Evolutionary conservation across 2,888 invertebrate species (phyloP).

Genomic region (Nemapogon koenigi): DNA sequence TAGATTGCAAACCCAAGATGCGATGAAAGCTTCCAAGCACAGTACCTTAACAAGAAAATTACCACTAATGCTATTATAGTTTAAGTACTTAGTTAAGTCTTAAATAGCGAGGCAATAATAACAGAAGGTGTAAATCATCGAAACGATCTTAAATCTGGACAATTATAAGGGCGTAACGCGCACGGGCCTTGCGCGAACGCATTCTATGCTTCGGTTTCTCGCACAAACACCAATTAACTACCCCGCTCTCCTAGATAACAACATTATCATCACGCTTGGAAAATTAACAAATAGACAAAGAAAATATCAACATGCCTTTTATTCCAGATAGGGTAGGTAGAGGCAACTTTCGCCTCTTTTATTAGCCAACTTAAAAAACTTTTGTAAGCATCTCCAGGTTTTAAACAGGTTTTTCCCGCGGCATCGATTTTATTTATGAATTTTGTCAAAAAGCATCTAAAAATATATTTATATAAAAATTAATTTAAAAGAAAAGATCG

Average conservation of each 20-base stretch:
- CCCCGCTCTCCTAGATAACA: slow-evolving; percentile 6
- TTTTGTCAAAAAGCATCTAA: no score
- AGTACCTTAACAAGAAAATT: background rate
- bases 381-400: no score
- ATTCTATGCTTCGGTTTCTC: slow-evolving; percentile 2
- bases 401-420: no score
- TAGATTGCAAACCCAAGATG: no score
- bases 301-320: background rate
- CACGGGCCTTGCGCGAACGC: slow-evolving; percentile 17
- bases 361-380: no score
- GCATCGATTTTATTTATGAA: no score
- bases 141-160: slow-evolving; percentile 25
- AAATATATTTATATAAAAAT: no score
- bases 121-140: slow-evolving; percentile 19
- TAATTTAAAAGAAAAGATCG: no score
- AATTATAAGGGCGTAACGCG: slow-evolving; percentile 26
- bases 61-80: background rate
- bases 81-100: no score
- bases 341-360: no score
- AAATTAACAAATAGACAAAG: slow-evolving; percentile 3
- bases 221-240: slow-evolving; percentile 4
- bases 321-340: background rate
- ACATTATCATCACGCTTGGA: slow-evolving; percentile 7
- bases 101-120: slow-evolving; percentile 1
- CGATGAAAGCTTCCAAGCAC: no score